Base-by-base conservation (phyloP, 2,888 invertebrate species). In the Lasioglossum calceatum region DNA sequence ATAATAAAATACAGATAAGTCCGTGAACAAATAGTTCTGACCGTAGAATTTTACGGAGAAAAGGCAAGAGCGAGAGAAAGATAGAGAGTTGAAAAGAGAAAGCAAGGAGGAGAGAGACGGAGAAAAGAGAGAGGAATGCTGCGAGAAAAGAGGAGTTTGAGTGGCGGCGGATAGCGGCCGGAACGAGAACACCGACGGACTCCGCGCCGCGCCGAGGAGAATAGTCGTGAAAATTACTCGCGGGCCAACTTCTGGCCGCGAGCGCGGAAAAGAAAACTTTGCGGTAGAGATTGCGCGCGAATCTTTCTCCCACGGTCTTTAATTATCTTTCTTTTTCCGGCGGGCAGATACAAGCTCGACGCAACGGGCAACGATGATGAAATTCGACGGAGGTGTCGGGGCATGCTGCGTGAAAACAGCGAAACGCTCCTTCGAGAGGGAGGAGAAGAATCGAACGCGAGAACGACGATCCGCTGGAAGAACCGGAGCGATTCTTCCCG, bases 1-100 rank as follows among this genome's bases (percentile, higher is more conserved):
- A 89, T 90, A 91, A 91, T 91, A 91, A 91, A 91, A 91, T 91
- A 91, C 91, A 91, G 91, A 91, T 91, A 91, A 91, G 90, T 91
- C 86, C 89, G 88, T 88, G 91, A 91, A 90, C 91, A 91, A 91
- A 91, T 91, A 91, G 91, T 89, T 86, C 86, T 91, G 85, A 82
- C 89, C 82, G 89, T 83, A 86, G 89, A 88, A 87, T 91, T 89
- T 88, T 78, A 88, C 87, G 84, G 88, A 76, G 58, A 61, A 67
- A 36, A 76, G 70, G 58, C 32, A 16, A n/a, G 39, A 19, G 39
- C 23, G 36, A 4, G 70, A 39, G 10, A 39, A 4, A 10, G 70
- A 39, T 0, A 5, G 16, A 64, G 23, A 4, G 12, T 23, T 3
- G n/a, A 12, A n/a, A 1, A n/a, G 58, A 58, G 58, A 58, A 58